phyloP scores from a whole-genome alignment of 2,888 invertebrate species.

The Lottia scabra region DNA sequence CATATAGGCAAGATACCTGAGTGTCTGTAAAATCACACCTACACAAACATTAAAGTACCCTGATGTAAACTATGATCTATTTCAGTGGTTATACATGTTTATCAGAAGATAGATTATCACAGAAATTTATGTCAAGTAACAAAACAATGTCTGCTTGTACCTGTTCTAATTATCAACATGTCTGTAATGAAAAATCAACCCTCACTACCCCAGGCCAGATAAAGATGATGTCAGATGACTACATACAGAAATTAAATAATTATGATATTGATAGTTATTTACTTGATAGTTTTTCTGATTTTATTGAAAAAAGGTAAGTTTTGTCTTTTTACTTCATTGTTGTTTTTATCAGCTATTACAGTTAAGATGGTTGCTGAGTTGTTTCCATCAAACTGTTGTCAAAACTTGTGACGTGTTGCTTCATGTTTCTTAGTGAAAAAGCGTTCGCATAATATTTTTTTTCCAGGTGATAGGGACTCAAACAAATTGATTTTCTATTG shows the following conservation, averaged over 20 bases:
- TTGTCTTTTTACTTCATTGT: no score
- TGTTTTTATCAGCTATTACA: no score
- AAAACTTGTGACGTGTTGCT: no score
- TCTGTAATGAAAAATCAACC: constrained; percentile 37
- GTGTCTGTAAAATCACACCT: no score
- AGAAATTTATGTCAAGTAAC: not conserved
- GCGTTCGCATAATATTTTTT: no score
- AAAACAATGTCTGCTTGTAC: constrained; percentile 23
- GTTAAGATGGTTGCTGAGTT: no score
- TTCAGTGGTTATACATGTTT: not conserved
- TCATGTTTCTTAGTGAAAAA: no score
- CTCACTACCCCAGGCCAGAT: constrained; percentile 32
- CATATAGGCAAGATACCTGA: no score
- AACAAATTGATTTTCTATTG: no score
- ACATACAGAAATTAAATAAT: constrained; percentile 51
- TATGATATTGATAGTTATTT: constrained; percentile 56
- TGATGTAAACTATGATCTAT: not conserved
- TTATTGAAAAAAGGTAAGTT: constrained; percentile 46
- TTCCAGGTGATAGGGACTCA: no score
- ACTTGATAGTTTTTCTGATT: constrained; percentile 52
- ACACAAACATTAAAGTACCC: no score
- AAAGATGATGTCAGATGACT: constrained; percentile 42
- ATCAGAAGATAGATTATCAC: not conserved
- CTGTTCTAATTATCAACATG: constrained; percentile 39
- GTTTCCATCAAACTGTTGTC: no score